These are phyloP conservation scores for Yponomeuta cagnagella DNA, from an alignment of 2,888 invertebrate genomes.

Conservation along the genomic window DNA sequence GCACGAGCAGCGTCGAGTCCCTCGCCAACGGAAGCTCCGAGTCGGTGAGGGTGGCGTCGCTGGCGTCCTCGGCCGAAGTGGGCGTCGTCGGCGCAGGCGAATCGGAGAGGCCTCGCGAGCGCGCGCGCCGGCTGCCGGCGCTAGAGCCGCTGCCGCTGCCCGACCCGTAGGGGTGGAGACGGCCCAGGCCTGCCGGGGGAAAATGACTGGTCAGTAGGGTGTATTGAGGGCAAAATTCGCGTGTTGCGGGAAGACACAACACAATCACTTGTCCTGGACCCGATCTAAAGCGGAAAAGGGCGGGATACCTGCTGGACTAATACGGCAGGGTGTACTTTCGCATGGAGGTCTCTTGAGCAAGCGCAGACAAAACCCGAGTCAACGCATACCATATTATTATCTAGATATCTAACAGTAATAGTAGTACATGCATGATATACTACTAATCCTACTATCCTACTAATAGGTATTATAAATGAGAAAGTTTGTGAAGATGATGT, in stretches of 20 bases:
- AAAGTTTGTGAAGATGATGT: too few species aligned
- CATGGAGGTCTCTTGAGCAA: too few species aligned
- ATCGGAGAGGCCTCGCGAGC: slow-evolving; percentile 85
- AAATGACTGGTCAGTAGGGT: slow-evolving; percentile 19
- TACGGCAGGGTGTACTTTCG: too few species aligned
- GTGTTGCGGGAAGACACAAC: background rate
- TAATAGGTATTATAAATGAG: too few species aligned
- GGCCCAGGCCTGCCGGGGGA: slow-evolving; percentile 79
- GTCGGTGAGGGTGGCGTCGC: slow-evolving; percentile 89
- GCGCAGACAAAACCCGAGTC: too few species aligned
- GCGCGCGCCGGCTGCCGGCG: slow-evolving; percentile 70
- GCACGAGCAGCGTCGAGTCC: slow-evolving; percentile 87
- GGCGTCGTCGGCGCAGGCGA: slow-evolving; percentile 79
- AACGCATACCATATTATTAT: too few species aligned
- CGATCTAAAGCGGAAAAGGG: too few species aligned
- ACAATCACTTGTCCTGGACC: too few species aligned
- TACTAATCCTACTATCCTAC: too few species aligned
- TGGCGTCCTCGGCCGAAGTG: slow-evolving; percentile 84
- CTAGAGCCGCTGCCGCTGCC: slow-evolving; percentile 83
- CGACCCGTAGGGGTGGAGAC: slow-evolving; percentile 89
- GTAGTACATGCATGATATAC: too few species aligned
- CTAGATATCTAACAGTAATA: too few species aligned
- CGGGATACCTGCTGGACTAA: too few species aligned
- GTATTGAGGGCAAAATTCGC: background rate
- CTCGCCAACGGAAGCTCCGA: slow-evolving; percentile 88